A percentile compares a stretch with the other conserved stretches of the same genome.
Evolutionary conservation across 2,888 invertebrate genomes (phyloP).

Genomic region (Amblyteles armatorius): DNA sequence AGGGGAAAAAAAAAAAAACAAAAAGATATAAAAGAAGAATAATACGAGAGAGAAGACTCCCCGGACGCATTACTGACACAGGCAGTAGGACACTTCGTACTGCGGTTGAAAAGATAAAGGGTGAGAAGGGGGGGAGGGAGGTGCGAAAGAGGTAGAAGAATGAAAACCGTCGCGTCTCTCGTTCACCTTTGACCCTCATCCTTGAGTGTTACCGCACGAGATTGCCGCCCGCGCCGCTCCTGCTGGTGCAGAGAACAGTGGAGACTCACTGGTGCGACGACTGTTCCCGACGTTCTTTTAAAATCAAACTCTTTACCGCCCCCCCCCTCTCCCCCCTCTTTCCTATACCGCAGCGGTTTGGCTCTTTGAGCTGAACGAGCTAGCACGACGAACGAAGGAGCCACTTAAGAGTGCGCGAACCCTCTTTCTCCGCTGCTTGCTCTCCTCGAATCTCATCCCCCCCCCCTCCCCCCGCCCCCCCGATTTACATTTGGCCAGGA

Average conservation of each 20-base stretch:
- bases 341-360: slow-evolving; percentile 24
- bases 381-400: neutral
- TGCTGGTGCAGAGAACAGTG: neutral
- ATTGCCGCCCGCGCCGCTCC: neutral
- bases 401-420: slow-evolving; percentile 26
- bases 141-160: neutral
- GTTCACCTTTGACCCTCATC: slow-evolving; percentile 25
- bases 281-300: slow-evolving; percentile 27
- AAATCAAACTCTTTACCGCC: slow-evolving; percentile 45
- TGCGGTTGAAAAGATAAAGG: neutral
- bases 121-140: neutral
- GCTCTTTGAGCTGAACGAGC: slow-evolving; percentile 37
- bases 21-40: slow-evolving; percentile 8
- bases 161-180: slow-evolving; percentile 1
- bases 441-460: slow-evolving; percentile 22
- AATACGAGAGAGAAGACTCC: neutral
- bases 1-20: neutral
- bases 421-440: slow-evolving; percentile 19
- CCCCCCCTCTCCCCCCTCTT: slow-evolving; percentile 1
- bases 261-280: neutral
- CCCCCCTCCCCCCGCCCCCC: neutral
- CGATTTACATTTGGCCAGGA: slow-evolving; percentile 70
- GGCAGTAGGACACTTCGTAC: slow-evolving; percentile 6
- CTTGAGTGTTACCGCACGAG: neutral
- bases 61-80: slow-evolving; percentile 7